Base-by-base conservation (phyloP, 2,797 vertebrate species). In the Microctenopoma stevenorrisi region DNA sequence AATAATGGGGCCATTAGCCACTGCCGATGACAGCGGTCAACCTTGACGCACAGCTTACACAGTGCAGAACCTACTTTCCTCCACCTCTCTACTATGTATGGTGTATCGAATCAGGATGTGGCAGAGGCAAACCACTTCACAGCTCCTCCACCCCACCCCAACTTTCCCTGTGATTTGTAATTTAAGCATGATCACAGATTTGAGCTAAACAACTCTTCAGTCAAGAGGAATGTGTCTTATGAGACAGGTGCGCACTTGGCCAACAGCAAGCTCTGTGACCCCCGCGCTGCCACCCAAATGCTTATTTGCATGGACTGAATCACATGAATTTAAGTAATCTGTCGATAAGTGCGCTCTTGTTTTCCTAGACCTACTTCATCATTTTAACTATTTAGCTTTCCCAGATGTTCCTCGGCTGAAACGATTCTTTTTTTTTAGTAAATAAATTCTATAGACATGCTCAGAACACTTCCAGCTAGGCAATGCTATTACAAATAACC, bases 191-290 rank as follows among this genome's bases (percentile, higher is more conserved):
- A 80, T 74, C 64, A 62, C 52, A 49, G 66, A 56, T 56, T 38
- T 7, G 47, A 47, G 28, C 49, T 40, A 12, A 81, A 53, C 26
- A 30, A 28, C 77, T 64, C 74, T 81, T 61, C 42, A 68, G 59
- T 18, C 4, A 1, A 58, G 60, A 62, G 46, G 37, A 13, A 22
- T 52, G 35, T 10, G 53, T 56, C 15, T 57, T 9, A 11, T 49
- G 42, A 59, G 0, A 13, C 62, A 82, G 74, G 68, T 82, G 72
- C 42, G 47, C 70, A 70, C 72, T 79, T 42, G 51, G 55, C 56
- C 26, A 1, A 9, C 51, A 12, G 64, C 16, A 38, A 18, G 47
- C 75, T 50, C 35, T 71, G 40, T 64, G 64, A 44, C 51, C 64
- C 53, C n/a, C 35, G 37, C 60, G 42, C 43, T 51, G 8, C 28